These are phyloP conservation scores for Conistra vaccinii DNA, from an alignment of 2,888 invertebrate genomes.

Conservation along the genomic window DNA sequence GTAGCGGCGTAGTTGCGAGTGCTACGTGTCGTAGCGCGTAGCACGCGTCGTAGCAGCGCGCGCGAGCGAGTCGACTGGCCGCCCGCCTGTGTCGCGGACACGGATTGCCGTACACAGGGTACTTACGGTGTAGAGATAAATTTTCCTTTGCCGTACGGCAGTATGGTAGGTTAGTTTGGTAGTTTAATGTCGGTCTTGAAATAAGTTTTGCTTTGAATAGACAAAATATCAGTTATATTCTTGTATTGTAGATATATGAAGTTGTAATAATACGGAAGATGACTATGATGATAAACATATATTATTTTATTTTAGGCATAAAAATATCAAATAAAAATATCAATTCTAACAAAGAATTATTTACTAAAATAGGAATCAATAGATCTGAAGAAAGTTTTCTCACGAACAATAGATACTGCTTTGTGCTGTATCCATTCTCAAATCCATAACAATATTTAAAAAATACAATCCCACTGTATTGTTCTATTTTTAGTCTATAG, in stretches of 20 bases:
- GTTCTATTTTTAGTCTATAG: slow-evolving; percentile 48
- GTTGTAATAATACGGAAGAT: not conserved
- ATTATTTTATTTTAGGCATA: not conserved
- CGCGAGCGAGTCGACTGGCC: slow-evolving; percentile 84
- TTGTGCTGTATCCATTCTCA: not conserved
- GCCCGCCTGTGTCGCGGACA: slow-evolving; percentile 81
- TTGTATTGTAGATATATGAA: not conserved
- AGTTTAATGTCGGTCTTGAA: not conserved
- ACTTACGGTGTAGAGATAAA: slow-evolving; percentile 70
- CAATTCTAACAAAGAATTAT: not conserved
- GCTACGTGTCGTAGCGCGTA: slow-evolving; percentile 83
- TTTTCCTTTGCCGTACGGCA: slow-evolving; percentile 59
- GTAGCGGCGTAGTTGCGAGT: slow-evolving; percentile 79
- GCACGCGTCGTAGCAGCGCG: slow-evolving; percentile 83
- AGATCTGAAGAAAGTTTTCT: not conserved
- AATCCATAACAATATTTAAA: slow-evolving; percentile 14
- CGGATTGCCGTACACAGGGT: slow-evolving; percentile 81
- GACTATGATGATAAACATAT: not conserved
- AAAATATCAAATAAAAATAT: not conserved
- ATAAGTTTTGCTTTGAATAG: not conserved
- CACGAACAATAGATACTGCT: not conserved
- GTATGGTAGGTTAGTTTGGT: slow-evolving; percentile 52
- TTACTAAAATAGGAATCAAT: not conserved
- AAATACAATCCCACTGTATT: slow-evolving; percentile 9
- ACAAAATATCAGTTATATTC: not conserved